Conservation (phyloP, 2,113 vertebrate species). For the Pardalotus punctatus region DNA sequence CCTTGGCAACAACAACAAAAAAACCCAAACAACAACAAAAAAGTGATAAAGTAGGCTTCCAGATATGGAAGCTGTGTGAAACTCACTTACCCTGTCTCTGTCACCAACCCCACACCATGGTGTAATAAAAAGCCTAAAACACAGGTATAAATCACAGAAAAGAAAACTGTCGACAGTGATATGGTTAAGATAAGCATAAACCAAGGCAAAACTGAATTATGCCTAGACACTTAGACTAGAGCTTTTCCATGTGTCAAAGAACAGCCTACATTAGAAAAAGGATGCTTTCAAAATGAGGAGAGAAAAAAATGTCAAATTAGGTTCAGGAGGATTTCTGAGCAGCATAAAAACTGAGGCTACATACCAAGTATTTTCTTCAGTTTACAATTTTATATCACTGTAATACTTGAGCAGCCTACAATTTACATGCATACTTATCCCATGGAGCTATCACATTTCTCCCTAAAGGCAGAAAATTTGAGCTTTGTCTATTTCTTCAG, state of each 20-base stretch:
- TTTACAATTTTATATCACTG: neutral
- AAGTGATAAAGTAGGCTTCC: neutral
- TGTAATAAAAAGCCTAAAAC: slow-evolving; percentile 43
- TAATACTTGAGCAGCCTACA: neutral
- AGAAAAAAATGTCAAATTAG: slow-evolving; percentile 9
- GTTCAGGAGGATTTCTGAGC: neutral
- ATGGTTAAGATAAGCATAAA: slow-evolving; percentile 56
- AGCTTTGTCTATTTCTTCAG: neutral
- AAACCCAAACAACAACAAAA: neutral
- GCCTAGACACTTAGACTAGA: neutral
- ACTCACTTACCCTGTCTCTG: slow-evolving; percentile 34
- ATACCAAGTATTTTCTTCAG: neutral
- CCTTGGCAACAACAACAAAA: neutral
- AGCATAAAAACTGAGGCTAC: neutral
- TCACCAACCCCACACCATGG: slow-evolving; percentile 1
- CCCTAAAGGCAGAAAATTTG: neutral
- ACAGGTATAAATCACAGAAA: slow-evolving; percentile 32
- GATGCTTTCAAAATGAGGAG: slow-evolving; percentile 10
- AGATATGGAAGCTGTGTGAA: slow-evolving; percentile 24
- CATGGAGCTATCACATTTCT: neutral
- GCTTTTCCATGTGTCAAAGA: slow-evolving; percentile 8
- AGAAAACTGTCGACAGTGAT: slow-evolving; percentile 54
- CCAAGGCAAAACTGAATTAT: slow-evolving; percentile 28
- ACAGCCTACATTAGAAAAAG: slow-evolving; percentile 1
- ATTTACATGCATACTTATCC: neutral